phyloP scores from a whole-genome alignment of 2,113 vertebrate species.

The Garra rufa region DNA sequence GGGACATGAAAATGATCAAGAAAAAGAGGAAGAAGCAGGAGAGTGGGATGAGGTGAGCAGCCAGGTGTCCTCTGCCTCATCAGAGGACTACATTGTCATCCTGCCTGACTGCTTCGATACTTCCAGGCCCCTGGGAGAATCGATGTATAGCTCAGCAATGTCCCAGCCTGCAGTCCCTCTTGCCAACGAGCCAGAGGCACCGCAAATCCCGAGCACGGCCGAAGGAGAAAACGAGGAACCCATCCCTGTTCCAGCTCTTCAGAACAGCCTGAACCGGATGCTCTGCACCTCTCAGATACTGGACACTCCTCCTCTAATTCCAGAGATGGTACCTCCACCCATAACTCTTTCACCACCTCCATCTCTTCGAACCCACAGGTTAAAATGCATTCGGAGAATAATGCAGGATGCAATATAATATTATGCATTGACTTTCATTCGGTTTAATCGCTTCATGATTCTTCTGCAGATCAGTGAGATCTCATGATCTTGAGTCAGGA shows the following conservation, averaged over 20 bases:
- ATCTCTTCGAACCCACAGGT: constrained; percentile 76
- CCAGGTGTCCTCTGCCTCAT: constrained; percentile 88
- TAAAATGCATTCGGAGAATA: constrained; percentile 19
- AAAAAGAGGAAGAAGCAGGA: constrained; percentile 68
- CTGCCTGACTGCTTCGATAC: constrained; percentile 97
- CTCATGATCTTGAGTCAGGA: constrained; percentile 41
- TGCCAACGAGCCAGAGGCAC: constrained; percentile 43
- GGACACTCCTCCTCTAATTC: constrained; percentile 77
- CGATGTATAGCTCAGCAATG: constrained; percentile 92
- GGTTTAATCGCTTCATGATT: not conserved
- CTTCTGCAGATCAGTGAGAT: constrained; percentile 44
- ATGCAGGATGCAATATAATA: not conserved
- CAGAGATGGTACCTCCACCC: constrained; percentile 67
- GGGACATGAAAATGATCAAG: constrained; percentile 56
- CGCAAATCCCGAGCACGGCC: constrained; percentile 46
- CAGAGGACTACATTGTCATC: constrained; percentile 94
- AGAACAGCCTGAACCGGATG: constrained; percentile 72
- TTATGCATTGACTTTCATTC: not conserved
- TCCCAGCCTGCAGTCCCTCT: constrained; percentile 80
- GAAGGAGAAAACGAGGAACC: constrained; percentile 45
- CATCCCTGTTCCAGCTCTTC: constrained; percentile 45
- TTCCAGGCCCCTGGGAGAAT: constrained; percentile 90
- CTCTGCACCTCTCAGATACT: constrained; percentile 80
- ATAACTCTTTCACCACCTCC: constrained; percentile 64
- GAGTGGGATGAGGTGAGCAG: constrained; percentile 92